Base-by-base conservation (phyloP, 1,140 invertebrate species). In the Trissolcus basalis region DNA sequence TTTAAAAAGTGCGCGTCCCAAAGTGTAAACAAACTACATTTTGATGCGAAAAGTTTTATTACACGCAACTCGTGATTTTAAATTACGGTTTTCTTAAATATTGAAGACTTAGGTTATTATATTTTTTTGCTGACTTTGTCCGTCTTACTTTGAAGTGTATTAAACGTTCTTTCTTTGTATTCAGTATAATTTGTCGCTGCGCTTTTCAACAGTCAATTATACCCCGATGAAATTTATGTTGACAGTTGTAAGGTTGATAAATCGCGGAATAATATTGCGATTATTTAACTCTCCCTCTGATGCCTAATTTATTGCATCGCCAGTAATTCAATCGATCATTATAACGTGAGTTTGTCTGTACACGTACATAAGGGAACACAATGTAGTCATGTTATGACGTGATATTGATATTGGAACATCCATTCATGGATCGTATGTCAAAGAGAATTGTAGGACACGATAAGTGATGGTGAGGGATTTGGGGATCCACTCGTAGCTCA, bases 341-440 rank as follows among this genome's bases (percentile, higher is more conserved):
- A 59, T 13, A 19, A 51, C 45, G 43, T 48, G 55, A 14, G 43
- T 44, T 9, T 36, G 27, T 32, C 35, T 33, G 51, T 71, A 19
- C 44, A 48, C 49, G 54, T 58, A 6, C 6, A 27, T 54, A 72
- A 47, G 32, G 16, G 6, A 59, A 48, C 60, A 64, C 60, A 72
- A 72, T 72, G 43, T 67, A 73, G 44, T 73, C 56, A 67, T 64
- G 73, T 70, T 76, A 70, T 65, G 60, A 70, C 67, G 60, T 41
- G 55, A 77, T 70, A 71, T 71, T 77, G 73, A 71, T 71, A 77
- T 61, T 58, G 59, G 45, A 69, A 55, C 63, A 74, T 11, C 50
- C 51, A 74, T 74, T 75, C 48, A 69, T 55, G 64, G 51, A 36
- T 69, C 60, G 60, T 50, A 55, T 70, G 65, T 60, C 60, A 76